Evolutionary conservation across 2,113 vertebrate species (phyloP), one percentile per base, ranked within the genome.

Genomic region (Hyla sarda): DNA sequence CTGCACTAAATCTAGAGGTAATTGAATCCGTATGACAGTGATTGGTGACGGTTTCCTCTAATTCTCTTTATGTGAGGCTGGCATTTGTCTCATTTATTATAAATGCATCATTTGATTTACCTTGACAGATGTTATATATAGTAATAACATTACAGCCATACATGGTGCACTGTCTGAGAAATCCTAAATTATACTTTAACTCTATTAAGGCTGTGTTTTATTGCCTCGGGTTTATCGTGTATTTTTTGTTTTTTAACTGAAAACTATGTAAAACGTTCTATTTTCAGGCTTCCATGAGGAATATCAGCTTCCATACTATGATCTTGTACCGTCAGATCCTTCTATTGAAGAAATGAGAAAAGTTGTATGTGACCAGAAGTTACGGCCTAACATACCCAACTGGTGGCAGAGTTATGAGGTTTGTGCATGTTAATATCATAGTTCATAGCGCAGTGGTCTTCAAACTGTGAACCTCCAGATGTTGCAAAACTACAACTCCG

Each of bases 331-430:
- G 90, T 98, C 98, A 1, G 98, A 99, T 89, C 98, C 98, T 19
- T 99, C 98, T 2, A 99, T 99, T 85, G 98, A 99, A 88, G 98
- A 99, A 91, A 99, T 99, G 98, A 93, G 98, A 89, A 99, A 98
- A 94, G 97, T 99, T 0, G 97, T 99, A n/a, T 99, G 98, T 86
- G 98, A 99, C 87, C 97, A 99, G 95, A 99, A 98, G 73, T 89
- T 99, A 16, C 92, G 98, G 87, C 98, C 98, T 2, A 99, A 97
- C 45, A 96, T 99, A 90, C 98, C 98, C 25, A 99, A 99, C 92
- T 98, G 97, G 97, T 99, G 98, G 98, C 98, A 99, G 90, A 99
- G 97, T 93, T 98, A 98, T 0, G 98, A 99, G 97, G 98, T 99
- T 90, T n/a, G 28, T 56, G 28, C n/a, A 8, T 54, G 16, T 41